Evolutionary conservation across 2,888 invertebrate genomes (phyloP), one percentile per base, ranked within the genome.

Genomic region (Dexiosoma caninum): DNA sequence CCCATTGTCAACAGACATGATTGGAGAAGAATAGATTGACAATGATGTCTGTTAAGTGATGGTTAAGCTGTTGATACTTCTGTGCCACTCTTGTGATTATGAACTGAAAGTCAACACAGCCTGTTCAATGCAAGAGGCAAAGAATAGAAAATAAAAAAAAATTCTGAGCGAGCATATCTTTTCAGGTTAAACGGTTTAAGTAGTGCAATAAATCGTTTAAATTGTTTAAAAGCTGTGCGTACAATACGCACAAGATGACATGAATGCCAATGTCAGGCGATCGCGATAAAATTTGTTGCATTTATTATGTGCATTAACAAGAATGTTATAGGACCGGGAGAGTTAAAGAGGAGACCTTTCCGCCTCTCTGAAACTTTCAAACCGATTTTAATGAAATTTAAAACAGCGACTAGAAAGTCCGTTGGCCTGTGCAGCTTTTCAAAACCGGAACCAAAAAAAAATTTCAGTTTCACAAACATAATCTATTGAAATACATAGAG

Each of bases 221-320:
- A 51, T 10, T 44, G 30, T 6, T 42, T 0, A 23, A 66, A 32
- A 59, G 57, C 23, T 12, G 44, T 60, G 69, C 14, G 21, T 7
- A 14, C 44, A 62, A 19, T n/a, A n/a, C n/a, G n/a, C n/a, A n/a
- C n/a, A 37, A 35, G 44, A 62, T 67, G 53, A 42, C 35, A 60
- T 60, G 53, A 60, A 67, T 67, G 53, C 67, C 60, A 53, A 67
- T n/a, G n/a, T n/a, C n/a, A n/a, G n/a, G n/a, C n/a, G n/a, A n/a
- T n/a, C n/a, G n/a, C n/a, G n/a, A n/a, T n/a, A n/a, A n/a, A n/a
- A n/a, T n/a, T n/a, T n/a, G n/a, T n/a, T n/a, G n/a, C n/a, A n/a
- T n/a, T n/a, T n/a, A n/a, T n/a, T n/a, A n/a, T n/a, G n/a, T n/a
- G n/a, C n/a, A n/a, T n/a, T n/a, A n/a, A n/a, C n/a, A n/a, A n/a